These are phyloP conservation scores for Trididemnum clinides DNA, from an alignment of 23 tunicate species.

Conservation along the genomic window DNA sequence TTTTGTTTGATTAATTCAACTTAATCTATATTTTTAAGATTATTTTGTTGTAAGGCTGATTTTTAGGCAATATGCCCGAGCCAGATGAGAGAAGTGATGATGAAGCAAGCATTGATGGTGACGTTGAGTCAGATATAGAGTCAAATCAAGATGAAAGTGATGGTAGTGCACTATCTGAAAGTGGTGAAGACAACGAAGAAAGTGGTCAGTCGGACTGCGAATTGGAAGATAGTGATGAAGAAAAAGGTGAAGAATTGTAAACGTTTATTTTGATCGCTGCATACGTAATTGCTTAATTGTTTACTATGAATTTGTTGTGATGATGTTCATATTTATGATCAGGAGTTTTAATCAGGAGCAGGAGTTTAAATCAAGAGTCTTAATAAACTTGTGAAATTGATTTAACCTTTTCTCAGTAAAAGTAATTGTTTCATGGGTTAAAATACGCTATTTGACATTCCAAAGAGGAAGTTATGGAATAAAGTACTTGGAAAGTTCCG, in stretches of 20 bases:
- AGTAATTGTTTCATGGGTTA: too few relatives aligned
- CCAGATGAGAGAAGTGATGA: too few relatives aligned
- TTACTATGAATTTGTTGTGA: neutral
- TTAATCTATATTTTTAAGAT: too few relatives aligned
- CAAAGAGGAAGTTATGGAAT: too few relatives aligned
- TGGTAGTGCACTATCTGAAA: conserved; percentile 1
- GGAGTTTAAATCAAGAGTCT: too few relatives aligned
- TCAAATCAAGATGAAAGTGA: neutral
- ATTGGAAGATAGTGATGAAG: conserved; percentile 23
- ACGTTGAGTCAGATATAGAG: conserved; percentile 8
- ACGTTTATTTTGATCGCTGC: neutral
- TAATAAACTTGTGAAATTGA: too few relatives aligned
- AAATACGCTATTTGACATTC: too few relatives aligned
- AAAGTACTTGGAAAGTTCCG: too few relatives aligned
- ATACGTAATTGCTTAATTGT: neutral
- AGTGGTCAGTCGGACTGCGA: conserved; percentile 25
- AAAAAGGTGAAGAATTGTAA: neutral
- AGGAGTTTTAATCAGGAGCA: neutral
- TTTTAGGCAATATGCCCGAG: too few relatives aligned
- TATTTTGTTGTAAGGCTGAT: too few relatives aligned
- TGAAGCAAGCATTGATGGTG: neutral
- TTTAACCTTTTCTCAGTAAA: too few relatives aligned
- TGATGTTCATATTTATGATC: neutral
- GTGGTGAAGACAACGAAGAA: conserved; percentile 20
- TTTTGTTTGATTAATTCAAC: too few relatives aligned